Evolutionary conservation across 2,888 invertebrate genomes (phyloP).

Genomic region (Amphipyra berbera): DNA sequence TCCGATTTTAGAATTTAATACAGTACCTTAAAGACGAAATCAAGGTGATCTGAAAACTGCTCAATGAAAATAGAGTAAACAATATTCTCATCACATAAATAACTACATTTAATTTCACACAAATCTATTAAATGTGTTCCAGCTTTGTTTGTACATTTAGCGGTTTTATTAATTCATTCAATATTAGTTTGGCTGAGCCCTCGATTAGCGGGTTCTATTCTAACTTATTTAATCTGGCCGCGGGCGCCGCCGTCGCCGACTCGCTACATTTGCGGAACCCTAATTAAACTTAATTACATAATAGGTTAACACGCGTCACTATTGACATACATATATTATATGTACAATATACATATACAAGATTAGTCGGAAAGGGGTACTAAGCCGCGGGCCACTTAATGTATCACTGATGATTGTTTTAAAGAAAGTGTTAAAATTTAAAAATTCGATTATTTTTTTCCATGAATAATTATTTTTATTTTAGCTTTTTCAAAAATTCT

Average conservation of each 20-base stretch:
- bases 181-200: constrained; percentile 41
- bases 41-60: too few relatives aligned
- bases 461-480: too few relatives aligned
- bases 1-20: too few relatives aligned
- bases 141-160: constrained; percentile 31
- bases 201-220: constrained; percentile 48
- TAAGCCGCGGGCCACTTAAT: too few relatives aligned
- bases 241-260: constrained; percentile 29
- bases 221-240: constrained; percentile 50
- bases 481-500: too few relatives aligned
- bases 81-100: too few relatives aligned
- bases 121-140: neutral
- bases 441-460: too few relatives aligned
- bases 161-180: constrained; percentile 44
- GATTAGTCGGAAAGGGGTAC: too few relatives aligned
- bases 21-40: too few relatives aligned
- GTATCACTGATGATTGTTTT: too few relatives aligned
- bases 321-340: constrained; percentile 9
- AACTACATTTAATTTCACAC: neutral
- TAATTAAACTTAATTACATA: constrained; percentile 54
- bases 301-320: constrained; percentile 44
- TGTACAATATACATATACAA: constrained; percentile 7
- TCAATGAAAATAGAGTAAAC: too few relatives aligned
- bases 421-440: too few relatives aligned
- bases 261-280: constrained; percentile 47